These are phyloP conservation scores for Pterocles orientalis DNA, from an alignment of 2,113 vertebrate genomes.

Conservation along the genomic window DNA sequence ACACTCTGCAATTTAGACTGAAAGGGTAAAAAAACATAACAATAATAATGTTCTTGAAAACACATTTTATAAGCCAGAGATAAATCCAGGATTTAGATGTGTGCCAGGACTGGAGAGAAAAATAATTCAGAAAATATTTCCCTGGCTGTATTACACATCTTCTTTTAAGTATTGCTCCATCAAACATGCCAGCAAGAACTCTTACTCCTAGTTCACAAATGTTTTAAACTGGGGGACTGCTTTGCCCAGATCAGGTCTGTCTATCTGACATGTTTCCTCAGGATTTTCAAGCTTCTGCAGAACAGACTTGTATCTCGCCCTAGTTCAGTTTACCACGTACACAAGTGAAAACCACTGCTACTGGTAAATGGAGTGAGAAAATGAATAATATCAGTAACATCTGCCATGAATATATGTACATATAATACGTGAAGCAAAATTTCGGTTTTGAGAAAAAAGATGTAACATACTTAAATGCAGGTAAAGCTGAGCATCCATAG, in stretches of 20 bases:
- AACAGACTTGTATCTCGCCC: neutral
- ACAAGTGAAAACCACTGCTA: neutral
- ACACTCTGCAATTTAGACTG: neutral
- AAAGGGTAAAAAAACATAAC: neutral
- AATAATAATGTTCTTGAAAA: neutral
- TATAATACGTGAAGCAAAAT: neutral
- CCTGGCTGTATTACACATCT: neutral
- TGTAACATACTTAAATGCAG: neutral
- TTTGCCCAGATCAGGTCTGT: neutral
- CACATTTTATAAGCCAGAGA: neutral
- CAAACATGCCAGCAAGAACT: neutral
- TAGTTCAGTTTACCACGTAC: neutral
- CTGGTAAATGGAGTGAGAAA: neutral
- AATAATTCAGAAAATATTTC: neutral
- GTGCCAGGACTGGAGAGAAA: neutral
- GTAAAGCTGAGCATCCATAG: neutral
- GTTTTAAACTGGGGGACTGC: neutral
- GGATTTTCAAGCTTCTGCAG: neutral
- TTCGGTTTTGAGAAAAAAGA: neutral
- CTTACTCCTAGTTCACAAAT: neutral
- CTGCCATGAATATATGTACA: accelerated
- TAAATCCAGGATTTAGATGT: neutral
- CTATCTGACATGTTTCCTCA: neutral
- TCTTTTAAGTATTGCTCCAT: neutral
- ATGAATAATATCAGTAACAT: neutral